Conservation (phyloP, 2,888 invertebrate genomes). For the Allacma fusca region DNA sequence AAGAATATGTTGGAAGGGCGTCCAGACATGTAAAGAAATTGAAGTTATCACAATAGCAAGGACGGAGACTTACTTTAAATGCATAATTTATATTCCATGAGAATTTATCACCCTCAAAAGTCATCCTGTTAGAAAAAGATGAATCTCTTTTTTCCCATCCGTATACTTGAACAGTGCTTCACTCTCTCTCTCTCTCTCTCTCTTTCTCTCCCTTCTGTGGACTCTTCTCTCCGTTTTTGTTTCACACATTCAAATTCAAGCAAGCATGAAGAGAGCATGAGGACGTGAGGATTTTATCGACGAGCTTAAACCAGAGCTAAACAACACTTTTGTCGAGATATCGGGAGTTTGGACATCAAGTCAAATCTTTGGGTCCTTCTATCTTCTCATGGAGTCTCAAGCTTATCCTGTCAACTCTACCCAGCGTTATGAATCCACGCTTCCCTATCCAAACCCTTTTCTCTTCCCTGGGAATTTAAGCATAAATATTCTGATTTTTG, state of each 20-base stretch:
- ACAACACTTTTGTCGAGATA: conserved; percentile 23
- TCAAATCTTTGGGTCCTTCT: conserved; percentile 18
- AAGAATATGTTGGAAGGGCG: not conserved
- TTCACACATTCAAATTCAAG: conserved; percentile 39
- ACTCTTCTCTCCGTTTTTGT: conserved; percentile 29
- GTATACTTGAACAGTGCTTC: too few relatives aligned
- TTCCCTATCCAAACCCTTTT: not conserved
- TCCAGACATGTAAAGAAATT: not conserved
- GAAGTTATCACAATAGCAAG: not conserved
- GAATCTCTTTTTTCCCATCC: conserved; percentile 9
- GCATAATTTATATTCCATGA: conserved; percentile 27
- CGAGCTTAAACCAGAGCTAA: conserved; percentile 20
- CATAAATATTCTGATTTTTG: not conserved
- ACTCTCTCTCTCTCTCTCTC: not conserved
- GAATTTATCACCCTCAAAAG: conserved; percentile 31
- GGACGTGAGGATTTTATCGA: conserved; percentile 30
- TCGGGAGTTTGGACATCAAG: conserved; percentile 24
- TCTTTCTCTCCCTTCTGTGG: not conserved
- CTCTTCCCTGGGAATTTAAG: not conserved
- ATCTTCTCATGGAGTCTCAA: conserved; percentile 19
- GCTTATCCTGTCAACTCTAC: not conserved
- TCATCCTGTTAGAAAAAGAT: conserved; percentile 25
- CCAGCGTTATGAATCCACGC: not conserved
- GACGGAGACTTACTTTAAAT: not conserved
- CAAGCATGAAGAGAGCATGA: conserved; percentile 33